Evolutionary conservation across 2,113 vertebrate species (phyloP), one percentile per base, ranked within the genome.

Genomic region (Pseudopodoces humilis): DNA sequence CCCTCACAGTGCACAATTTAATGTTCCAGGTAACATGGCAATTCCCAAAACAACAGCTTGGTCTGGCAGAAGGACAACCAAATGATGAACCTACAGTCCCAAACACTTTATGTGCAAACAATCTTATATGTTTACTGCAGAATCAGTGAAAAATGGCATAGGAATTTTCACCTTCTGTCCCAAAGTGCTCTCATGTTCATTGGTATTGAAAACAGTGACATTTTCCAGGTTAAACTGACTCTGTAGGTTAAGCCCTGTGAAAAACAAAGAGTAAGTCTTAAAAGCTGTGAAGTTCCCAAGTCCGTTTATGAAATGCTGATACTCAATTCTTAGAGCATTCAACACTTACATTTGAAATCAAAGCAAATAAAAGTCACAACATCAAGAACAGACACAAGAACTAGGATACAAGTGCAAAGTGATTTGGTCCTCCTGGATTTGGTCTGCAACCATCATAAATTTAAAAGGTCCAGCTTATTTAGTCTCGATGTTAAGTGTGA

Each of bases 161-260:
- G 24, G 15, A 74, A 82, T 49, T 72, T 74, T 98, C 85, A 99
- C 99, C 99, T 99, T 99, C 94, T 99, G 99, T 92, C 99, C 99
- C 9, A 99, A 95, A 19, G 99, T 99, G 95, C 99, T 99, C 90
- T 99, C 99, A 64, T 99, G 99, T 76, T 99, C 99, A 94, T 99
- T 99, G 91, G 99, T 99, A 97, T 99, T 99, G 97, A 99, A 99
- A 80, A 99, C 99, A 6, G 99, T 99, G 92, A 99, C 95, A 88
- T 99, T 99, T 95, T 99, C 99, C 94, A 99, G 96, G 97, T 99
- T 99, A 97, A 99, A 99, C 46, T 99, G 99, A 96, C 99, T 99
- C 97, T 99, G 99, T 67, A 99, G 98, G 92, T 99, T 99, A 81
- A 99, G 98, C 55, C 99, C 99, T 99, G 91, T 77, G 65, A 78